These are phyloP conservation scores for Mesoligia furuncula DNA, from an alignment of 2,888 invertebrate species.

Conservation along the genomic window DNA sequence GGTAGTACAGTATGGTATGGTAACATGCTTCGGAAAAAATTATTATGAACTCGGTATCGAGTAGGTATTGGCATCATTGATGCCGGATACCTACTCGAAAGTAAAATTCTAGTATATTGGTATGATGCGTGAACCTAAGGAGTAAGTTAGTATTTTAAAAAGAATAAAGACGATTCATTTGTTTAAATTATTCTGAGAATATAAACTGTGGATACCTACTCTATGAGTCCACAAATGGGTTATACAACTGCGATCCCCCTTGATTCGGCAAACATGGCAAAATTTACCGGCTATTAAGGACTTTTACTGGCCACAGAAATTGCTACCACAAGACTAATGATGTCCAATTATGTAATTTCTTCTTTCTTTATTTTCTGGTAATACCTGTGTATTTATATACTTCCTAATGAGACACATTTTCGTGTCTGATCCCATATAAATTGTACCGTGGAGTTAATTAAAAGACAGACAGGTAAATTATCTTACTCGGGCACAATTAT, in stretches of 20 bases:
- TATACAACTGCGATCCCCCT: background rate
- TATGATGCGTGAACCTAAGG: background rate
- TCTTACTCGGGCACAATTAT: conserved; percentile 30
- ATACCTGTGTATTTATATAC: background rate
- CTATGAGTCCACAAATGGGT: background rate
- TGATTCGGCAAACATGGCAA: background rate
- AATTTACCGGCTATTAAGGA: no score
- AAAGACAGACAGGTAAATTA: conserved; percentile 48
- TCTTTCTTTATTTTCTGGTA: background rate
- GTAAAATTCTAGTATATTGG: background rate
- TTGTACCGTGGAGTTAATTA: conserved; percentile 45
- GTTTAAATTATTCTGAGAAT: background rate
- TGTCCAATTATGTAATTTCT: conserved; percentile 5
- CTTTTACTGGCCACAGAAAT: background rate
- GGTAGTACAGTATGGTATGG: no score
- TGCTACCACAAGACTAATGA: background rate
- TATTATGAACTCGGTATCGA: no score
- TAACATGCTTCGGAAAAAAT: no score
- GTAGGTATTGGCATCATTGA: no score
- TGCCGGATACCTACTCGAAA: background rate
- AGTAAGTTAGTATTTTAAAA: background rate
- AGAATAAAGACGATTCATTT: background rate
- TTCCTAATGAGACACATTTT: conserved; percentile 33
- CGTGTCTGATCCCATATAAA: conserved; percentile 38
- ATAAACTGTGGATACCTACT: background rate